Conservation (phyloP, 2,888 invertebrate genomes). For the Hanleya hanleyi region DNA sequence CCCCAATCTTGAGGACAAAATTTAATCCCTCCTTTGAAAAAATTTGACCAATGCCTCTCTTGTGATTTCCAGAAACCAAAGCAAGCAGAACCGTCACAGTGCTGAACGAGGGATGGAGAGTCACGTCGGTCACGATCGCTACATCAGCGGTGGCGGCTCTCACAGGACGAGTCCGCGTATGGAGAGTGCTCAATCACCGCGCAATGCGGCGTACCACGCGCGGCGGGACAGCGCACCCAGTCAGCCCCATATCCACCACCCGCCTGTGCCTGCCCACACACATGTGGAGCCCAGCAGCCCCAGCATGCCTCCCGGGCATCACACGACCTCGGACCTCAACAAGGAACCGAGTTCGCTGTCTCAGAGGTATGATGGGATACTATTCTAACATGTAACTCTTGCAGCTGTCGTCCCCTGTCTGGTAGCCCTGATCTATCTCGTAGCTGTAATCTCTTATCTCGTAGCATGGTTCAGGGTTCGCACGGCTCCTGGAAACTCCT, state of each 20-base stretch:
- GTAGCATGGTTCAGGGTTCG: too few species aligned
- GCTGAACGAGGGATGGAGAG: slow-evolving; percentile 42
- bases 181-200: slow-evolving; percentile 44
- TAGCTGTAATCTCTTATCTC: too few species aligned
- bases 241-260: slow-evolving; percentile 25
- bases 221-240: slow-evolving; percentile 20
- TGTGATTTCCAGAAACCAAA: slow-evolving; percentile 23
- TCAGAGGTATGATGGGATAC: not conserved
- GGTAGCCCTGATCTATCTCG: too few species aligned
- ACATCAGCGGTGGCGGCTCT: slow-evolving; percentile 14
- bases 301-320: not conserved
- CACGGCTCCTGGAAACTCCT: too few species aligned
- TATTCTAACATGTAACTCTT: too few species aligned
- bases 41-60: too few species aligned
- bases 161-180: slow-evolving; percentile 54
- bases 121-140: slow-evolving; percentile 24
- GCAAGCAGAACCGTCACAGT: slow-evolving; percentile 42
- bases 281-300: too few species aligned
- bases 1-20: too few species aligned
- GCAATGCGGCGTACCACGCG: slow-evolving; percentile 20
- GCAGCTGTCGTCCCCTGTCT: too few species aligned
- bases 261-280: slow-evolving; percentile 19
- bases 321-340: not conserved
- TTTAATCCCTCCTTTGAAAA: too few species aligned
- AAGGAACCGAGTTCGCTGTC: not conserved